Base-by-base conservation (phyloP, 2,888 invertebrate species). In the Plemyria rubiginata region DNA sequence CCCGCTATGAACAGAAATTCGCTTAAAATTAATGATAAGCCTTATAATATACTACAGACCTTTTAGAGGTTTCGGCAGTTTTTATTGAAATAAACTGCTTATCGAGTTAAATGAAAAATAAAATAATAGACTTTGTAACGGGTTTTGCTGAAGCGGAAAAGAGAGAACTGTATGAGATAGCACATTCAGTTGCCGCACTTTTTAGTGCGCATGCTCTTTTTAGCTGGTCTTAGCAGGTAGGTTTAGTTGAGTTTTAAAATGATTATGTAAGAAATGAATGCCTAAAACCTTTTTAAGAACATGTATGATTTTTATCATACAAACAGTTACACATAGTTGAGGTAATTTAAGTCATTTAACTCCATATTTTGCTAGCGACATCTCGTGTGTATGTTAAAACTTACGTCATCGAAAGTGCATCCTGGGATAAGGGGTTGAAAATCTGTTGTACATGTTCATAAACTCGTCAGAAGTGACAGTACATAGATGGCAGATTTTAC, bases 111-210 rank as follows among this genome's bases (percentile, higher is more conserved):
- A 45, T 16, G 9, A 9, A 15, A 52, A 46, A 55, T n/a, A 7
- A 29, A 29, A 46, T 51, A 8, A n/a, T 16, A 16, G 46, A 5
- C 0, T 15, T 13, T 29, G 29, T 12, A 38, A 40, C 11, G 22
- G 22, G 45, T 2, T 45, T 61, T 28, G 0, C 43, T 36, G 36
- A 4, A 16, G 60, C n/a, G 51, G 3, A 40, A 61, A 12, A 4
- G 55, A 61, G 55, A 50, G 0, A 55, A 29, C 28, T 15, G 40
- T 41, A 49, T 40, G 50, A 46, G 50, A 43, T 7, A 16, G 29
- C 28, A 45, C 9, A 60, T 46, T n/a, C 15, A 8, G 4, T 61
- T 61, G 51, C 54, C 55, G 60, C 54, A 4, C n/a, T 32, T 46
- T 59, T 58, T 32, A 15, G 2, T 45, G 15, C 45, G 45, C 45